Percentiles rank a stretch among this genome's conserved stretches.
Evolutionary conservation across 2,888 invertebrate species (phyloP).

Genomic region (Galerucella nymphaeae): DNA sequence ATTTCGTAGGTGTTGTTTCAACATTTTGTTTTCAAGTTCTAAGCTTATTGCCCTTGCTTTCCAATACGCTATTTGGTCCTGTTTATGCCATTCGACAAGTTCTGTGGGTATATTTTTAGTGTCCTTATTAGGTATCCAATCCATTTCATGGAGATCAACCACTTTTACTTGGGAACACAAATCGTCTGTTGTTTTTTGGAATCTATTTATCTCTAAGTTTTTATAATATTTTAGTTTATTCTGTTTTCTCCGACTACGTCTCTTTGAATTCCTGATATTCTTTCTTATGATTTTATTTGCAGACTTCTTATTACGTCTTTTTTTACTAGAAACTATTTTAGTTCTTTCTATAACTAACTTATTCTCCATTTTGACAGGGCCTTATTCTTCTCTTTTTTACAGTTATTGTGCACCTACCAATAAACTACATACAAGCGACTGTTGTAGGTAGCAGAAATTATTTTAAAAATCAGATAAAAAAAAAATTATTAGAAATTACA

Average conservation of each 20-base stretch:
- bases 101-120: conserved; percentile 48
- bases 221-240: conserved; percentile 51
- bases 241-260: conserved; percentile 47
- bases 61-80: conserved; percentile 72
- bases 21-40: conserved; percentile 70
- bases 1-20: conserved; percentile 67
- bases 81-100: conserved; percentile 66
- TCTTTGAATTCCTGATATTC: conserved; percentile 23
- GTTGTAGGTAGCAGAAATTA: no score
- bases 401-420: no score
- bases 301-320: background rate
- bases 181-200: conserved; percentile 49
- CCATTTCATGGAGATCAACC: conserved; percentile 56
- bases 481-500: no score
- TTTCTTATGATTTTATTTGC: background rate
- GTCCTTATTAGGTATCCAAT: conserved; percentile 44
- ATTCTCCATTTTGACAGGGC: background rate
- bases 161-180: conserved; percentile 54
- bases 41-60: conserved; percentile 70
- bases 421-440: no score
- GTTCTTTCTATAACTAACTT: background rate
- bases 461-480: no score
- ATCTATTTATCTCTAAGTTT: conserved; percentile 45
- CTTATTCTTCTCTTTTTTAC: no score
- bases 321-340: conserved; percentile 1